Percentiles rank a stretch among this genome's conserved stretches.
phyloP scores from a whole-genome alignment of 1,140 invertebrate species.

The Drosophila trapezifrons region DNA sequence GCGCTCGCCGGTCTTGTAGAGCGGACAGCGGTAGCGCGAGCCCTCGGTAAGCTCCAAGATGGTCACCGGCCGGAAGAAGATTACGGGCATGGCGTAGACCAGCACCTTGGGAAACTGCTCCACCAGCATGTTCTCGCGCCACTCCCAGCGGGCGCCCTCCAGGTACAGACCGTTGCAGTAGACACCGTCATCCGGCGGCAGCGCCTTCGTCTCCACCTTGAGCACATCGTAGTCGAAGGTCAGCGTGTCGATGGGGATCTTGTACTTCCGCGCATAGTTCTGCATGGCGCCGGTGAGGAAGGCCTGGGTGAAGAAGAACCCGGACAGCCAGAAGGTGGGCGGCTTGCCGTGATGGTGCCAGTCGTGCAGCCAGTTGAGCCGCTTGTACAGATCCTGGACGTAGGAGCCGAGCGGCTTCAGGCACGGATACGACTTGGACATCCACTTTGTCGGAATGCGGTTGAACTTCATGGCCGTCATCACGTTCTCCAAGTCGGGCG shows the following conservation, averaged over 20 bases:
- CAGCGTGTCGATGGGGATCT: slow-evolving; percentile 94
- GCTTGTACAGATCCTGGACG: slow-evolving; percentile 92
- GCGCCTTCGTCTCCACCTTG: slow-evolving; percentile 84
- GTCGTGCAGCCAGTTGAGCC: slow-evolving; percentile 90
- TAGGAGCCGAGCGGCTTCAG: slow-evolving; percentile 95
- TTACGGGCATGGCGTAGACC: slow-evolving; percentile 90
- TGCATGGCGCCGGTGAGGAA: slow-evolving; percentile 96
- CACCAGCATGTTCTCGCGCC: slow-evolving; percentile 85
- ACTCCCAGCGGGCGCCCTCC: slow-evolving; percentile 94
- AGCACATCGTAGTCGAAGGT: slow-evolving; percentile 91
- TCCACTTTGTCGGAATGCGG: slow-evolving; percentile 92
- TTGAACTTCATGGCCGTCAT: slow-evolving; percentile 88
- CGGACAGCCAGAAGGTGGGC: slow-evolving; percentile 94
- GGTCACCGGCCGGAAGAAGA: slow-evolving; percentile 87
- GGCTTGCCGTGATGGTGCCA: slow-evolving; percentile 90
- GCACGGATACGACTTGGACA: slow-evolving; percentile 93
- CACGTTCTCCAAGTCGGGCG: slow-evolving; percentile 90
- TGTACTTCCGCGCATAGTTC: slow-evolving; percentile 94
- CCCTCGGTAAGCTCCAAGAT: slow-evolving; percentile 86
- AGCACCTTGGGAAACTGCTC: slow-evolving; percentile 94
- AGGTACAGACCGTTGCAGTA: slow-evolving; percentile 93
- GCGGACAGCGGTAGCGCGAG: slow-evolving; percentile 90
- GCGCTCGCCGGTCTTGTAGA: slow-evolving; percentile 95
- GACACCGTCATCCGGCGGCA: slow-evolving; percentile 89
- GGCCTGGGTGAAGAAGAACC: slow-evolving; percentile 97